Conservation (phyloP, 2,113 vertebrate genomes). For the Sander vitreus region DNA sequence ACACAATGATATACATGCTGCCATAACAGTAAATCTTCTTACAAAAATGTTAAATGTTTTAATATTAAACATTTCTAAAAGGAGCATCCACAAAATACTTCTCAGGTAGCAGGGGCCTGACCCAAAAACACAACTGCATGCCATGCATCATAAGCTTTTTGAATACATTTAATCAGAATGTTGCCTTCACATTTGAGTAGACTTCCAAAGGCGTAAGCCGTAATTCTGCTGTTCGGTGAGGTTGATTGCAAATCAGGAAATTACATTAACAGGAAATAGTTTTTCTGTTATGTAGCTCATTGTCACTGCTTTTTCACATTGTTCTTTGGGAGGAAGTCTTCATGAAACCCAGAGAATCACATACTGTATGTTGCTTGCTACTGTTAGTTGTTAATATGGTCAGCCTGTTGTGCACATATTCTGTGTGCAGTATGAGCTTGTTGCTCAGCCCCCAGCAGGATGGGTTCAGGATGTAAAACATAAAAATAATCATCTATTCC, state of each 20-base stretch:
- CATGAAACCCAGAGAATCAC: neutral
- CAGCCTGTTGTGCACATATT: neutral
- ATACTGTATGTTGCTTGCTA: neutral
- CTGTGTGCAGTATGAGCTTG: constrained; percentile 16
- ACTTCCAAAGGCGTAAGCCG: neutral
- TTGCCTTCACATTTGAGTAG: neutral
- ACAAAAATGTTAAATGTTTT: neutral
- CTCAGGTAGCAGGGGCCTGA: neutral
- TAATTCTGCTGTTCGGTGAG: constrained; percentile 30
- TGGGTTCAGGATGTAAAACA: constrained; percentile 9
- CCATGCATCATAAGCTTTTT: neutral
- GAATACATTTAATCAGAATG: neutral
- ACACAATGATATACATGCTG: neutral
- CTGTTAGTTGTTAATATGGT: neutral
- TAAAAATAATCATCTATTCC: neutral
- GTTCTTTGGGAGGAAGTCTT: constrained; percentile 41
- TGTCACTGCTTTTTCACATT: constrained; percentile 30
- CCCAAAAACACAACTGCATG: neutral
- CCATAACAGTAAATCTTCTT: neutral
- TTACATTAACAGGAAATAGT: constrained; percentile 52
- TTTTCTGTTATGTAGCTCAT: constrained; percentile 24
- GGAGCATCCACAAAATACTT: neutral
- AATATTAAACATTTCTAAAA: neutral
- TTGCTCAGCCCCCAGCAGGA: neutral
- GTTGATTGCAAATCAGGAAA: constrained; percentile 54